phyloP scores from a whole-genome alignment of 2,113 vertebrate genomes.

The Bubo blakistoni region DNA sequence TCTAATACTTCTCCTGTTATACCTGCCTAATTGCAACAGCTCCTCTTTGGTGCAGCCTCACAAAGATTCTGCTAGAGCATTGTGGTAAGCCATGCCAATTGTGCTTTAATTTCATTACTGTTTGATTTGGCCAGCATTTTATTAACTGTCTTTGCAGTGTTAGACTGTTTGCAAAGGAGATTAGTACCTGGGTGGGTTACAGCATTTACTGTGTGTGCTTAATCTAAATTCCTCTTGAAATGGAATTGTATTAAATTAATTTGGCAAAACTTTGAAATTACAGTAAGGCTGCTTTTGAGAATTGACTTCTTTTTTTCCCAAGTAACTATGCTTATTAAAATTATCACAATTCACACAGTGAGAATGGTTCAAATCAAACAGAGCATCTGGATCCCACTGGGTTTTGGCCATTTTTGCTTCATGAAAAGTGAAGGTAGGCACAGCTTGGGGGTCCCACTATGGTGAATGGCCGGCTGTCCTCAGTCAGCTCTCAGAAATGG shows the following conservation, averaged over 20 bases:
- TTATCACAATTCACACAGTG: neutral
- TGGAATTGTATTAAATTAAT: neutral
- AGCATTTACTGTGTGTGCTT: neutral
- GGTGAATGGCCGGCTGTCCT: neutral
- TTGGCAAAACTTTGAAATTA: slow-evolving; percentile 2
- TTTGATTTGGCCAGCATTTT: slow-evolving; percentile 2
- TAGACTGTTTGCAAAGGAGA: neutral
- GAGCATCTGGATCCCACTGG: neutral
- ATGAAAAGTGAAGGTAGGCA: neutral
- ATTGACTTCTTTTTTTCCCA: neutral
- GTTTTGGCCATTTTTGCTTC: neutral
- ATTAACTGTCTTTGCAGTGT: neutral
- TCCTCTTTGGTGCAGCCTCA: neutral
- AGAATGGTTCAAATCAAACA: neutral
- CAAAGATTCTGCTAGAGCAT: neutral
- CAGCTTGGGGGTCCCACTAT: rapidly evolving
- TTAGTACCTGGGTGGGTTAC: neutral
- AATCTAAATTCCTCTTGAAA: neutral
- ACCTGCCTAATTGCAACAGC: neutral
- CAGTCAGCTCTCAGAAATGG: neutral
- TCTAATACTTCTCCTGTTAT: neutral
- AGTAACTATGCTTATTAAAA: neutral
- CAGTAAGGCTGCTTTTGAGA: neutral
- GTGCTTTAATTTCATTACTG: slow-evolving; percentile 20
- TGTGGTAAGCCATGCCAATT: neutral